Evolutionary conservation across 2,797 vertebrate genomes (phyloP), one percentile per base, ranked within the genome.

Genomic region (Gadopsis bispinosus): DNA sequence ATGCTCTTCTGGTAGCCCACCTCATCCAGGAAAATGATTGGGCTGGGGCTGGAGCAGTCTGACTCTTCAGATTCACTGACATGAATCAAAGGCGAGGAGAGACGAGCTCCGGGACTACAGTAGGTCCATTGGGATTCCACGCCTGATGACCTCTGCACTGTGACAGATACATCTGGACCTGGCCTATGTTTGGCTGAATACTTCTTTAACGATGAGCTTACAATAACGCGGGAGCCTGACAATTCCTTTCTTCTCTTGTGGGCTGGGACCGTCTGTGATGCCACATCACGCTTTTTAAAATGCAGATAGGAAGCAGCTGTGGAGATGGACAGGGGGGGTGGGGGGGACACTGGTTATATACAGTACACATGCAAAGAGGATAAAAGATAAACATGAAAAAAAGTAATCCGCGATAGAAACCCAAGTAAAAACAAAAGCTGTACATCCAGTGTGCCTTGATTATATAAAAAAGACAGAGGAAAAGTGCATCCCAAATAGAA

Each of bases 1-100:
- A 99, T 88, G 89, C 98, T 99, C 90, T 97, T 99, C 75, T 99
- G 98, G 94, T 99, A 99, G 7, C 97, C 98, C 85, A 98, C 97
- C 92, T 99, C 98, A 93, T 99, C 98, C 90, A 99, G 93, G 88
- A 99, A 99, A 83, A 99, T 99, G 75, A 99, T 95, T 13, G 98
- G 98, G 83, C 98, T 99, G 79, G 98, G 98, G 76, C 98, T 99
- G 71, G 98, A 99, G 80, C 98, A 96, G 80, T 99, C 96, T 0
- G 98, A 99, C 29, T 99, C 98, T 14, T 98, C 98, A 0, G 98
- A 98, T 70, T 99, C 97, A 47, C 95, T 97, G 64, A 96, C 93
- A 72, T 95, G 96, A 66, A 92, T 90, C 1, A 95, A 92, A 67
- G 95, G 93, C 0, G 94, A 75, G 0, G 87, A 85, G 13, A 90